A percentile compares a stretch with the other conserved stretches of the same genome.
Conservation (phyloP, 2,113 vertebrate species). For the Cardinalis cardinalis region DNA sequence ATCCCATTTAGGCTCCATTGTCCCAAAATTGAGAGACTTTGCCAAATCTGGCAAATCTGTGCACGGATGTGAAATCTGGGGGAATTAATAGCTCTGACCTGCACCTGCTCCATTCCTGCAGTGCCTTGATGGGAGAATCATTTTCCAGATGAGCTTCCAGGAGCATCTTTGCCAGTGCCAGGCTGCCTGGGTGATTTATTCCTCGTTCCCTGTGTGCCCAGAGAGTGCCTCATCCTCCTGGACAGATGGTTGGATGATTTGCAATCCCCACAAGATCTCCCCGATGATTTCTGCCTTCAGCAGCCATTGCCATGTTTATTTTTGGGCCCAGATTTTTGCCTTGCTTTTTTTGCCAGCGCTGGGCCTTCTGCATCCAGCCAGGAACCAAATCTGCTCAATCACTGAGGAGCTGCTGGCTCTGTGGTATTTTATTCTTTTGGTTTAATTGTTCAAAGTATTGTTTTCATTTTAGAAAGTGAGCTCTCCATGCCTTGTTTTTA, state of each 20-base stretch:
- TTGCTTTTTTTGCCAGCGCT: not conserved
- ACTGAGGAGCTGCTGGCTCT: not conserved
- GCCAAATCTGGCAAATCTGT: not conserved
- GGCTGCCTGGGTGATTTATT: not conserved
- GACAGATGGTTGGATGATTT: constrained; percentile 39
- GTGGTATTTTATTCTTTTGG: not conserved
- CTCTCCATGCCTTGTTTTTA: not conserved
- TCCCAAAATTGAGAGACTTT: not conserved
- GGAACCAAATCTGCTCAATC: not conserved
- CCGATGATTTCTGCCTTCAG: not conserved
- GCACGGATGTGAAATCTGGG: not conserved
- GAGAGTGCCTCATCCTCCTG: not conserved
- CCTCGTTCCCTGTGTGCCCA: not conserved
- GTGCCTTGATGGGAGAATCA: not conserved
- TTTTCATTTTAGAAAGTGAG: not conserved
- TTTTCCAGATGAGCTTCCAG: constrained; percentile 15
- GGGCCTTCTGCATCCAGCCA: not conserved
- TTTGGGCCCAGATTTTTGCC: not conserved
- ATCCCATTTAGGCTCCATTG: not conserved
- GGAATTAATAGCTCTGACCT: not conserved
- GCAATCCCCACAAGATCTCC: not conserved
- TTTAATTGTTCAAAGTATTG: not conserved
- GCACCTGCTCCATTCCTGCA: not conserved
- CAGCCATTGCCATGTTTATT: not conserved
- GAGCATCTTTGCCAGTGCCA: not conserved